Percentiles rank a stretch among this genome's conserved stretches.
phyloP scores from a whole-genome alignment of 2,113 vertebrate genomes.

The Brienomyrus brachyistius region DNA sequence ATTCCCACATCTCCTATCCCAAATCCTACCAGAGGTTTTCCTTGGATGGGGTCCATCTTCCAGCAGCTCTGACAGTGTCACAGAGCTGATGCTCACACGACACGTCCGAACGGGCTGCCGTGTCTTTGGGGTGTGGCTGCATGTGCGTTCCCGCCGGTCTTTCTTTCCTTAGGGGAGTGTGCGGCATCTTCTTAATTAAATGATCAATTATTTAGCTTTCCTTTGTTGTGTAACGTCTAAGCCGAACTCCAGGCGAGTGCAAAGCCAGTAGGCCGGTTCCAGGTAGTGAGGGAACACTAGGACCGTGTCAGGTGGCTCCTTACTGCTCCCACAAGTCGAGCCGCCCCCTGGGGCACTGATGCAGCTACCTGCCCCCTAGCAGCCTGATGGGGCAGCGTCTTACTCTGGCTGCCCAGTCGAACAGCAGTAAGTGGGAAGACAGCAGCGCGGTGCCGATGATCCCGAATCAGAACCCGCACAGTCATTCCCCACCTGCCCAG shows the following conservation, averaged over 20 bases:
- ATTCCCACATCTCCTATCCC: not conserved
- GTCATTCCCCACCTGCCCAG: not conserved
- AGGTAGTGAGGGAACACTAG: not conserved
- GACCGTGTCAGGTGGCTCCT: not conserved
- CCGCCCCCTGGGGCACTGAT: not conserved
- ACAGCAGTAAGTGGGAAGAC: not conserved
- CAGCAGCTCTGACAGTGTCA: not conserved
- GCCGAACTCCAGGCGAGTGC: not conserved
- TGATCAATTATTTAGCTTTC: slow-evolving; percentile 16
- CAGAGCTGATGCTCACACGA: not conserved
- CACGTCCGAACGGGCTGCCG: not conserved
- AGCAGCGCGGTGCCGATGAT: not conserved
- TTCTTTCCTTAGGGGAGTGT: not conserved
- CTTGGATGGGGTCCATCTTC: not conserved
- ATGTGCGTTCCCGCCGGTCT: not conserved
- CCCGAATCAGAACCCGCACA: not conserved
- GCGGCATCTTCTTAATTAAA: slow-evolving; percentile 15
- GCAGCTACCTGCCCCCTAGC: not conserved
- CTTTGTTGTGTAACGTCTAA: slow-evolving; percentile 11
- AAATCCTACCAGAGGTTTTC: not conserved
- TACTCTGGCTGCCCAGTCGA: not conserved
- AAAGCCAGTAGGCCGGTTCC: not conserved
- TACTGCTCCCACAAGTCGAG: not conserved
- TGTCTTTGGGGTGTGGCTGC: not conserved
- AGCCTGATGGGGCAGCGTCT: not conserved